These are phyloP conservation scores for Porites australiensis DNA, from an alignment of 64 coral and sea anemone species.

Conservation along the genomic window DNA sequence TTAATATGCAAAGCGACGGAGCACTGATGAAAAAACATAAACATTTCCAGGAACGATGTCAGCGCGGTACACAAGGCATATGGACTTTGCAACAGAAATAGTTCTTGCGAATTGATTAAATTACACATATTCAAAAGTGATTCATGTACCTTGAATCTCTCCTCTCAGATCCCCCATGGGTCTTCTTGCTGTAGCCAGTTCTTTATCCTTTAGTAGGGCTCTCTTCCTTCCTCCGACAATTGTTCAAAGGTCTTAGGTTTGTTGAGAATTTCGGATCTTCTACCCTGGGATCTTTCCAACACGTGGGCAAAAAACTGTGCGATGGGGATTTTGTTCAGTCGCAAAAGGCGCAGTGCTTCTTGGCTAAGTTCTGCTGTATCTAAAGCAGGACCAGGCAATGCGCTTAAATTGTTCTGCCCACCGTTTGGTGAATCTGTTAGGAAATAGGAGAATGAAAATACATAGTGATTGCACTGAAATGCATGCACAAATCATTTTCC, in stretches of 20 bases:
- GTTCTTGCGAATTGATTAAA: conserved; percentile 17
- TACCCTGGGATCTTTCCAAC: conserved; percentile 23
- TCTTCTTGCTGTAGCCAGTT: conserved; percentile 9
- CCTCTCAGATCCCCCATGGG: background rate
- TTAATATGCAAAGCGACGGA: conserved; percentile 7
- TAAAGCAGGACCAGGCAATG: background rate
- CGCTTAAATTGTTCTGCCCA: background rate
- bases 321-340: background rate
- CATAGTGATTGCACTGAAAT: conserved; percentile 1
- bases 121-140: conserved; percentile 8
- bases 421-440: background rate
- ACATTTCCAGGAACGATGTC: background rate
- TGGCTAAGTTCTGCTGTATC: background rate
- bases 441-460: background rate
- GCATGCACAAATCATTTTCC: background rate
- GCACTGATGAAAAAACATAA: background rate
- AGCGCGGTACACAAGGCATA: background rate
- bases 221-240: conserved; percentile 11
- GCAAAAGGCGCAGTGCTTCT: conserved; percentile 6
- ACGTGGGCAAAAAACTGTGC: background rate
- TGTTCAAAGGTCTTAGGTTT: conserved; percentile 9
- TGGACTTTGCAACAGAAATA: conserved; percentile 28
- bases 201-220: conserved; percentile 2
- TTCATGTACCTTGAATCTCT: conserved; percentile 1
- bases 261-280: conserved; percentile 6